phyloP scores from a whole-genome alignment of 2,797 vertebrate species.

The Taeniopygia guttata region DNA sequence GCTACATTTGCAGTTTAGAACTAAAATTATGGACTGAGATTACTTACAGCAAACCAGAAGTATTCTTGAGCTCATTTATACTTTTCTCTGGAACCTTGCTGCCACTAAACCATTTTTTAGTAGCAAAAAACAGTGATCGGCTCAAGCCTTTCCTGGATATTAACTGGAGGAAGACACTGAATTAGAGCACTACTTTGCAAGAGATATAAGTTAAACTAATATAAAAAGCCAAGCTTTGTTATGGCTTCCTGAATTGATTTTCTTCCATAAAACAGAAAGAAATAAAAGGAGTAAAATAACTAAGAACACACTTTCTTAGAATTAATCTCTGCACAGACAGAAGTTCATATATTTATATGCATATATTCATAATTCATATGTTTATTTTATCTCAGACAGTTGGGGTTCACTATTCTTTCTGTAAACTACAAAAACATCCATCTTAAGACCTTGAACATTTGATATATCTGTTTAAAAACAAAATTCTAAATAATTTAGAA shows the following conservation, averaged over 20 bases:
- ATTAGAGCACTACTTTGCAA: not conserved
- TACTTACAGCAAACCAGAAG: slow-evolving; percentile 91
- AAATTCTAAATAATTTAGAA: not conserved
- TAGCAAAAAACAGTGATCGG: slow-evolving; percentile 93
- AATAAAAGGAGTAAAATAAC: not conserved
- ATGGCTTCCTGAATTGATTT: not conserved
- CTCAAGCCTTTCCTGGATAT: slow-evolving; percentile 97
- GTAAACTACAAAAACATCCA: not conserved
- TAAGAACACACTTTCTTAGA: not conserved
- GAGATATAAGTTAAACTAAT: not conserved
- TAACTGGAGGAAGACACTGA: slow-evolving; percentile 75
- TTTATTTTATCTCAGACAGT: not conserved
- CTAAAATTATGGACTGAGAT: not conserved
- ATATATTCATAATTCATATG: not conserved
- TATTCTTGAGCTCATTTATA: slow-evolving; percentile 91
- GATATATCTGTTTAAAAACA: not conserved
- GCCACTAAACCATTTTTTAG: slow-evolving; percentile 97
- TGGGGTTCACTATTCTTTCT: not conserved
- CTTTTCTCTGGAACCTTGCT: slow-evolving; percentile 95
- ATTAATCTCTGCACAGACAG: not conserved
- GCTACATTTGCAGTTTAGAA: not conserved
- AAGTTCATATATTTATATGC: not conserved
- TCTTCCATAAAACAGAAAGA: not conserved
- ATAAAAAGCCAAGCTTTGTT: not conserved
- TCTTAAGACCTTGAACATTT: not conserved